These are phyloP conservation scores for Rhinolophus sinicus DNA, from an alignment of 2,113 vertebrate species.

Conservation along the genomic window DNA sequence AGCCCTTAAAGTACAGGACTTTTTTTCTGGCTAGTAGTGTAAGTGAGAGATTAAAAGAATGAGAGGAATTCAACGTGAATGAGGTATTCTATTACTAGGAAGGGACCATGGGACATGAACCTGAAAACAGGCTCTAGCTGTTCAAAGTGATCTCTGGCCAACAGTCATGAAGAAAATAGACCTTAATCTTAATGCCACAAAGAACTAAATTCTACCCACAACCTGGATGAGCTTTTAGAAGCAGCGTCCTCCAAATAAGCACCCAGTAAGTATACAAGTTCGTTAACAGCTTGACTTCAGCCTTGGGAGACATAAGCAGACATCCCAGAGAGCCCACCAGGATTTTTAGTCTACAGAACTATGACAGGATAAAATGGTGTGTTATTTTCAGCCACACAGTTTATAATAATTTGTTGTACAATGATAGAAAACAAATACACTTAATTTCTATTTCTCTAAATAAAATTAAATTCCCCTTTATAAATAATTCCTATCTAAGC, in stretches of 20 bases:
- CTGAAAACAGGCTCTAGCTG: neutral
- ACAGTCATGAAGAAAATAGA: neutral
- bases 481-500: neutral
- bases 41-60: neutral
- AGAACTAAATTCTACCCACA: neutral
- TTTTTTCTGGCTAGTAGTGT: neutral
- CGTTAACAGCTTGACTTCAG: no score
- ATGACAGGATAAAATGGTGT: neutral
- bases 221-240: neutral
- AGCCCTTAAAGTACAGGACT: neutral
- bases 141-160: neutral
- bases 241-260: neutral
- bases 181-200: neutral
- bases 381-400: neutral
- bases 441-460: neutral
- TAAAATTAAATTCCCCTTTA: neutral
- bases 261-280: no score
- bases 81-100: neutral
- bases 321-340: neutral
- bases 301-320: neutral
- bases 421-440: neutral
- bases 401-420: no score
- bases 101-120: no score
- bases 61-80: neutral
- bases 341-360: neutral